Base-by-base conservation (phyloP, 2,113 vertebrate genomes). In the Thomomys bottae region DNA sequence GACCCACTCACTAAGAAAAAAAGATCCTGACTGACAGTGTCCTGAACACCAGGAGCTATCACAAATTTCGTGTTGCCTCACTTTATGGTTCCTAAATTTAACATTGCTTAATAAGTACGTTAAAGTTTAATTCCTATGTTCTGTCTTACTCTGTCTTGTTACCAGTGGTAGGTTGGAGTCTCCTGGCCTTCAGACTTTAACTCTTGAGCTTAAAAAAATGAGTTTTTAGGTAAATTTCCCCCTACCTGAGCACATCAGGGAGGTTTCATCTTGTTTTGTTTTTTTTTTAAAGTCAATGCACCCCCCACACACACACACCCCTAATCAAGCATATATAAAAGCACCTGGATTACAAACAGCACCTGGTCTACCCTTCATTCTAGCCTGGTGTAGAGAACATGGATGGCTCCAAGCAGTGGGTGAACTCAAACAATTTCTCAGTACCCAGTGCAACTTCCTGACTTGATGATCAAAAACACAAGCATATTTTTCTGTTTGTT, bases 301-400 rank as follows among this genome's bases (percentile, higher is more conserved):
- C n/a, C 40, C 23, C 28, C 40, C 20, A 34, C 38, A 34, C 10
- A 5, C 5, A 75, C 10, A 32, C 9, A 5, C 63, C 8, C 75
- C 49, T 54, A 54, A 24, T 84, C 23, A 57, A 66, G 82, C 36
- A 76, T 42, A 45, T 26, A 3, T 10, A 66, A n/a, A 32, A 34
- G 45, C 85, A 30, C 17, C 38, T 54, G 30, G 34, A 20, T 57
- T 63, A 80, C n/a, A 67, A 49, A 15, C 5, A 79, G 79, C 66
- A 84, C n/a, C 11, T 64, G 40, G 57, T 66, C 21, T 24, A 34
- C 14, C 78, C 24, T 84, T 42, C 36, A 45, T 67, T 38, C 30
- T 24, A n/a, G 1, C 59, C n/a, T 8, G 0, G 20, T 6, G 30
- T 7, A 0, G 1, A 3, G 32, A 64, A 28, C 1, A 3, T 67